A percentile compares a stretch with the other conserved stretches of the same genome.
Conservation (phyloP, 2,113 vertebrate species). For the Smithornis capensis region DNA sequence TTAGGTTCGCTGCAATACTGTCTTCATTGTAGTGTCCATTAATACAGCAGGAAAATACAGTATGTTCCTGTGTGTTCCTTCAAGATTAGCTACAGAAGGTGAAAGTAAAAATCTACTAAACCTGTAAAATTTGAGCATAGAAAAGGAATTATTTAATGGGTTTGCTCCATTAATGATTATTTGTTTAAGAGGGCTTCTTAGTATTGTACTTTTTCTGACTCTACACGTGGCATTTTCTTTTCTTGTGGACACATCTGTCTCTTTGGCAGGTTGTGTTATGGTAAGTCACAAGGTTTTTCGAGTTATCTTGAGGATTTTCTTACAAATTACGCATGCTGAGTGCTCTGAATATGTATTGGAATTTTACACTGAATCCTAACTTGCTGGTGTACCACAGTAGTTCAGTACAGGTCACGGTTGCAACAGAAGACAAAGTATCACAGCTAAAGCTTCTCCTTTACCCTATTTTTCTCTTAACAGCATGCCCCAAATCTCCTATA, state of each 20-base stretch:
- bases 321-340: neutral
- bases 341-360: constrained; percentile 31
- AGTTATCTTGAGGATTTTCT: neutral
- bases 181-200: constrained; percentile 37
- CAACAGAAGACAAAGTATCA: neutral
- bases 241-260: neutral
- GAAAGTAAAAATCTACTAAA: constrained; percentile 71
- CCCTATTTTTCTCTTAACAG: neutral
- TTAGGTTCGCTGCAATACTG: constrained; percentile 59
- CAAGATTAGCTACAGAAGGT: constrained; percentile 57
- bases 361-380: neutral
- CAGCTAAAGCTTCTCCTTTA: neutral
- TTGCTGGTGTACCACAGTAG: neutral
- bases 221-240: constrained; percentile 36
- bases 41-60: constrained; percentile 62
- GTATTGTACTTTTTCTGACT: constrained; percentile 43
- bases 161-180: constrained; percentile 62
- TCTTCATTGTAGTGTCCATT: constrained; percentile 54
- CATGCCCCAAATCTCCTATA: neutral
- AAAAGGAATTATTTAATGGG: constrained; percentile 63
- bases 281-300: neutral
- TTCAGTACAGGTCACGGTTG: neutral
- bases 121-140: constrained; percentile 47
- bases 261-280: constrained; percentile 43
- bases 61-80: constrained; percentile 61